A percentile compares a stretch with the other conserved stretches of the same genome.
Conservation (phyloP, 2,113 vertebrate species). For the Sceloporus undulatus region DNA sequence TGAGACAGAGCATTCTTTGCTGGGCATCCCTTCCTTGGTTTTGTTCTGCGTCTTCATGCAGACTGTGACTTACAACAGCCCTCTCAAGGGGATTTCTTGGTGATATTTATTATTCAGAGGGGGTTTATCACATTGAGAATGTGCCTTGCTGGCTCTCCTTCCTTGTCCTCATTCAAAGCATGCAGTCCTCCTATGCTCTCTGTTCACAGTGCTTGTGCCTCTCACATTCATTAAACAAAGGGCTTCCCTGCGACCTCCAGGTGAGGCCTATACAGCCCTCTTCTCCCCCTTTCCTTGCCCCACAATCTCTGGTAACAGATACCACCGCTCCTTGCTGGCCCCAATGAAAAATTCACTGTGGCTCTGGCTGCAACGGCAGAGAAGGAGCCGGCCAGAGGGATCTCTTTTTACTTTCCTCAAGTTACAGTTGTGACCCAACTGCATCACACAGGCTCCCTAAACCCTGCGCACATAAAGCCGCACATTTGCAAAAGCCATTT, state of each 20-base stretch:
- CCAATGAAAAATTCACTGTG: slow-evolving; percentile 68
- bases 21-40: too few relatives aligned
- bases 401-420: slow-evolving; percentile 62
- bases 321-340: slow-evolving; percentile 54
- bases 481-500: background rate
- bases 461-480: accelerated
- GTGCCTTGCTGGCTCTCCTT: too few relatives aligned
- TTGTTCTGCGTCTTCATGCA: too few relatives aligned
- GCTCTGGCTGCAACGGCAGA: slow-evolving; percentile 5
- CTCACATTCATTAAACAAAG: background rate
- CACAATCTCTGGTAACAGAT: background rate
- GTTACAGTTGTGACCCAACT: slow-evolving; percentile 61
- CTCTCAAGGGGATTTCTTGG: too few relatives aligned
- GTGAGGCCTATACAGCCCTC: too few relatives aligned
- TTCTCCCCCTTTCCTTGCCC: background rate
- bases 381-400: slow-evolving; percentile 35
- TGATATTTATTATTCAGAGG: too few relatives aligned
- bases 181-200: too few relatives aligned
- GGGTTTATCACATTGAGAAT: too few relatives aligned
- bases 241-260: background rate
- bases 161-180: too few relatives aligned
- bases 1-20: too few relatives aligned
- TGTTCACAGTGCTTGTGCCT: background rate
- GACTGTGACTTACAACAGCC: too few relatives aligned
- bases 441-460: background rate